These are phyloP conservation scores for Enoplosus armatus DNA, from an alignment of 2,797 vertebrate species.

Conservation along the genomic window DNA sequence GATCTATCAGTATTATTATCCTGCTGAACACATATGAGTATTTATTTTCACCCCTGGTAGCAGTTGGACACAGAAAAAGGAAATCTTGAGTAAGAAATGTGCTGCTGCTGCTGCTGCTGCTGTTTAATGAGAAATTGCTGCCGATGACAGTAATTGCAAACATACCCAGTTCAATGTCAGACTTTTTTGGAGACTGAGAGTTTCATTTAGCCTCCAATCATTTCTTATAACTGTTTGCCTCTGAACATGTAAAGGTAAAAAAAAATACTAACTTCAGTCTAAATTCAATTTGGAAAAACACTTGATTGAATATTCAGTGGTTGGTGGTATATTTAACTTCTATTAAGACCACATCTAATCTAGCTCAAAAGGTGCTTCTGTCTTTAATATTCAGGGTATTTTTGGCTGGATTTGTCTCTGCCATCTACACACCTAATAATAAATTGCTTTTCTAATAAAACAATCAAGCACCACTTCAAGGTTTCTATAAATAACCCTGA, in stretches of 20 bases:
- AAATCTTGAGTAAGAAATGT: not conserved
- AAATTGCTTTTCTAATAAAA: not conserved
- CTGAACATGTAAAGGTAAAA: not conserved
- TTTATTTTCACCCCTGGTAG: not conserved
- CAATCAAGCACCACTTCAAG: not conserved
- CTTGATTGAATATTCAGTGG: not conserved
- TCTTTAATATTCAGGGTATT: not conserved
- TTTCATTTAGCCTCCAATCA: not conserved
- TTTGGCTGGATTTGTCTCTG: not conserved
- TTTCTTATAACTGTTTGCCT: not conserved
- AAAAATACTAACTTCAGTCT: not conserved
- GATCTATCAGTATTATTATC: not conserved
- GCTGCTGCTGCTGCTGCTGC: not conserved
- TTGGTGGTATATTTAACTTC: not conserved
- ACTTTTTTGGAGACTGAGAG: too few species aligned
- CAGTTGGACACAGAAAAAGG: not conserved
- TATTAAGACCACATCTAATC: too few species aligned
- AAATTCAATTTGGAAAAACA: not conserved
- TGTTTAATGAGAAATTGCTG: not conserved
- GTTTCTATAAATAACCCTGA: not conserved
- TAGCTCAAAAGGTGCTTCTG: not conserved
- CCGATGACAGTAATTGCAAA: conserved; percentile 4
- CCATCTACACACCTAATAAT: not conserved
- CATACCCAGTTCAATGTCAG: not conserved
- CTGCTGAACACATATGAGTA: not conserved